Base-by-base conservation (phyloP, 2,113 vertebrate species). In the Lepisosteus osseus region DNA sequence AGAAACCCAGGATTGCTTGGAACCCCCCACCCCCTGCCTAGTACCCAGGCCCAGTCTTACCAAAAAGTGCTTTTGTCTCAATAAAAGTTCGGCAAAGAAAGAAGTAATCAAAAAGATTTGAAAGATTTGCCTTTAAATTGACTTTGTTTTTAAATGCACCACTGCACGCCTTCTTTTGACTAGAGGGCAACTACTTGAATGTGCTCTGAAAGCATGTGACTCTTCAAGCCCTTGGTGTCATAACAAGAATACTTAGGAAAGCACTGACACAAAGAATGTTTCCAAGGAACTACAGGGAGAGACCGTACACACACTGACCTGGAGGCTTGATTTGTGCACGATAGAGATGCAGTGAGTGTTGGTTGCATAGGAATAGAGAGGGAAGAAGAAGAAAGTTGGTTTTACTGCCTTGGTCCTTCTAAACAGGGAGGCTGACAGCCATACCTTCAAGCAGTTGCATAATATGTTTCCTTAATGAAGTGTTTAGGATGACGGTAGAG, bases 401-500 rank as follows among this genome's bases (percentile, higher is more conserved):
- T 63, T 43, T 9, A 47, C 55, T 44, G 15, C 44, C 4, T 68
- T 3, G 44, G 8, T 42, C 29, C 44, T 15, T 17, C n/a, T 29
- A 44, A 47, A 57, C 42, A 9, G 45, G 6, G 7, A 54, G 47
- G 51, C 57, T 54, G 29, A 8, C 59, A 41, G 3, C 5, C 12
- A 14, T 9, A n/a, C 41, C 41, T 42, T 14, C 41, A 41, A 55
- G 15, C 8, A 12, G 29, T 54, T 65, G 47, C 40, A 69, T 57
- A 65, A 44, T 69, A 11, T 51, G 67, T 69, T 74, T 69, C 69
- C 51, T 61, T 61, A 74, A 29, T 62, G 66, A 55, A 40, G 59
- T 43, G 59, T 66, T 65, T 54, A 65, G 67, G 61, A 65, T 76
- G 77, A 68, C 68, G 51, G 61, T 43, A 54, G 54, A 42, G 68